These are phyloP conservation scores for Schizopygopsis pylzovi DNA, from an alignment of 2,797 vertebrate genomes.

Conservation along the genomic window DNA sequence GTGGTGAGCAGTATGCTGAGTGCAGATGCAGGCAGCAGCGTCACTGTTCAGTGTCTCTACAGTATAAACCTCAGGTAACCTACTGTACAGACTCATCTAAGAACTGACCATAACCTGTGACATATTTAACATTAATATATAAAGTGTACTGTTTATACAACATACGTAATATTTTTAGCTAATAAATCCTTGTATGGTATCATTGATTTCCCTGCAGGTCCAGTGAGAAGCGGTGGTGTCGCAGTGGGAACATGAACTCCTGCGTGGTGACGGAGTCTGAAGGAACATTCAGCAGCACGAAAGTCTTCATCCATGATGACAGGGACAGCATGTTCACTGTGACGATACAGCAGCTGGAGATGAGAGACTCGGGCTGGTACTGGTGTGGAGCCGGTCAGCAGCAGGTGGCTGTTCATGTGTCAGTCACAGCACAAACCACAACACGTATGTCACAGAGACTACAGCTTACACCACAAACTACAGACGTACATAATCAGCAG, in stretches of 20 bases:
- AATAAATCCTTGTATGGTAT: conserved; percentile 37
- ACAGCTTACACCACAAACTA: neutral
- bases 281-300: conserved; percentile 65
- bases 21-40: conserved; percentile 42
- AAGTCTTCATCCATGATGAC: conserved; percentile 74
- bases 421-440: conserved; percentile 61
- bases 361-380: conserved; percentile 75
- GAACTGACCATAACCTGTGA: neutral
- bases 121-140: neutral
- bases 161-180: too few species aligned
- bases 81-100: conserved; percentile 31
- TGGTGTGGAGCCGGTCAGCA: conserved; percentile 70
- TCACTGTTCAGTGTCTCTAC: conserved; percentile 61
- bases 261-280: conserved; percentile 67
- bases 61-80: conserved; percentile 64
- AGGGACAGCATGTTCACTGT: conserved; percentile 67
- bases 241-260: conserved; percentile 72
- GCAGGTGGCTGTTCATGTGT: conserved; percentile 62
- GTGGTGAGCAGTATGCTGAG: conserved; percentile 41
- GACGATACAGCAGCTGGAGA: conserved; percentile 70
- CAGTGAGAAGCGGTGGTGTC: conserved; percentile 78
- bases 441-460: conserved; percentile 66
- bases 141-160: neutral
- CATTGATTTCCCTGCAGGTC: conserved; percentile 67
- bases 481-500: neutral